phyloP scores from a whole-genome alignment of 2,888 invertebrate genomes.

The Druceiella hillmani region DNA sequence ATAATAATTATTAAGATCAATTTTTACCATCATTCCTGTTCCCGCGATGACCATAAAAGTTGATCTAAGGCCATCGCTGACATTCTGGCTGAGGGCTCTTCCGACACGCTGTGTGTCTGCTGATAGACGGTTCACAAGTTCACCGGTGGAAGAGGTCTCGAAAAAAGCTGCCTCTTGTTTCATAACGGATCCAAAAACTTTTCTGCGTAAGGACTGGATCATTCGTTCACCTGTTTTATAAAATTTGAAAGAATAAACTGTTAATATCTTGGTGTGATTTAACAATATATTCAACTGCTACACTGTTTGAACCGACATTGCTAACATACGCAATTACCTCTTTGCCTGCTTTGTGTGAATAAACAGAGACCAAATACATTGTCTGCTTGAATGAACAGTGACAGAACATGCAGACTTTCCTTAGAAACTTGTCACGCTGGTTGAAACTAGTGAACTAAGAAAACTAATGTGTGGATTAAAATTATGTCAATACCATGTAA shows the following conservation, averaged over 20 bases:
- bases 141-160: constrained; percentile 84
- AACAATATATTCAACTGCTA: no score
- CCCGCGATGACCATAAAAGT: constrained; percentile 82
- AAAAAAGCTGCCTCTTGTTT: constrained; percentile 90
- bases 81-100: constrained; percentile 85
- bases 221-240: constrained; percentile 70
- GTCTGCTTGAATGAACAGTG: no score
- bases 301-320: no score
- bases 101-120: constrained; percentile 91
- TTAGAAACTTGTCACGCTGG: no score
- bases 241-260: constrained; percentile 4
- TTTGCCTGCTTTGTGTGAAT: no score
- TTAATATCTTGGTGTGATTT: constrained; percentile 2
- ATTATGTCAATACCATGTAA: no score
- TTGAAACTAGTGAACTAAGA: no score
- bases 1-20: constrained; percentile 3
- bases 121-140: constrained; percentile 84
- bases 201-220: constrained; percentile 71
- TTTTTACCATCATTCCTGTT: constrained; percentile 86
- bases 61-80: constrained; percentile 91
- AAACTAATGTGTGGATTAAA: no score
- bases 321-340: no score
- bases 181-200: constrained; percentile 74
- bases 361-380: no score
- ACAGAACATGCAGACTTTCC: no score